phyloP scores from a whole-genome alignment of 2,797 vertebrate species.

The Malurus splendens region DNA sequence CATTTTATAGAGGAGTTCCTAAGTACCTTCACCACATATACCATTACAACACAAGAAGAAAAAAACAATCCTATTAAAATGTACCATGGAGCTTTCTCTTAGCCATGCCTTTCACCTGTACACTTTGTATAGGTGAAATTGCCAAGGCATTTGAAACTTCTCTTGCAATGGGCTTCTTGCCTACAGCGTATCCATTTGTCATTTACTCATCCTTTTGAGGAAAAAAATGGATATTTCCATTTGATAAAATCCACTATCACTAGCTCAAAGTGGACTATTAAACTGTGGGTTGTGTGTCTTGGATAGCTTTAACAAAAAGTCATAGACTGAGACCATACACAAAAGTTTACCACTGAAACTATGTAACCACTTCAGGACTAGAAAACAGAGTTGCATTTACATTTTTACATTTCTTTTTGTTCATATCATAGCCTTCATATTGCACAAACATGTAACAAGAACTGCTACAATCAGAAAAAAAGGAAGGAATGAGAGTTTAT shows the following conservation, averaged over 20 bases:
- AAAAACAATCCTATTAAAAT: background rate
- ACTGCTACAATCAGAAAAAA: background rate
- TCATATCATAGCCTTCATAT: background rate
- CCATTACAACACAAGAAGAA: background rate
- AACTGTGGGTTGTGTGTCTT: background rate
- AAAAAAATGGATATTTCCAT: background rate
- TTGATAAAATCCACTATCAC: background rate
- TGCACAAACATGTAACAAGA: background rate
- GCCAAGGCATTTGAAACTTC: background rate
- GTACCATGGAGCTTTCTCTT: rapidly evolving
- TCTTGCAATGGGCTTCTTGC: background rate
- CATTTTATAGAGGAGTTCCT: background rate
- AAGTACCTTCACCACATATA: background rate
- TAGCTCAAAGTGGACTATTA: background rate
- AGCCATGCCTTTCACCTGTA: background rate
- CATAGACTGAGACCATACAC: background rate
- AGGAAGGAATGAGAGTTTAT: background rate
- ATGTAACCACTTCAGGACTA: background rate
- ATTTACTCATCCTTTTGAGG: background rate
- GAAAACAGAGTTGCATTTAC: background rate
- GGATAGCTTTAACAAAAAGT: background rate
- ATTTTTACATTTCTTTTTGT: background rate
- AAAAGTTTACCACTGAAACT: background rate
- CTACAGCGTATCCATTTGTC: background rate
- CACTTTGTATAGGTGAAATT: background rate